These are phyloP conservation scores for Cephus pygmeus DNA, from an alignment of 2,888 invertebrate species.

Conservation along the genomic window DNA sequence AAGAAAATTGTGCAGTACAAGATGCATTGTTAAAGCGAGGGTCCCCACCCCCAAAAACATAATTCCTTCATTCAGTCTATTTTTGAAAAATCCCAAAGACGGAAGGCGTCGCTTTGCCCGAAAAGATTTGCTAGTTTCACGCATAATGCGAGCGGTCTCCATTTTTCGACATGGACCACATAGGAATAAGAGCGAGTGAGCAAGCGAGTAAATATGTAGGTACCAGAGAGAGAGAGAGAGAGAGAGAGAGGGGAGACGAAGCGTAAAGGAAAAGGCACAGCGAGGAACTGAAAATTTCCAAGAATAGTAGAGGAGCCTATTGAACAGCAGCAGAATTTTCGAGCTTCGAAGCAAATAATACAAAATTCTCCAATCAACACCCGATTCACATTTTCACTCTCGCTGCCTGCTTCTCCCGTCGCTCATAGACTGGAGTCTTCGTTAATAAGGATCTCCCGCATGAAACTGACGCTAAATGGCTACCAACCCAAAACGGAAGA, in stretches of 20 bases:
- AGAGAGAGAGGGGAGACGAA: slow-evolving; percentile 11
- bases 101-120: not conserved
- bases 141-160: slow-evolving; percentile 14
- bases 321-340: slow-evolving; percentile 47
- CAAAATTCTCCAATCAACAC: slow-evolving; percentile 44
- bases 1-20: not conserved
- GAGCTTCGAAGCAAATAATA: slow-evolving; percentile 46
- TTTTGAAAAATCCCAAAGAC: slow-evolving; percentile 36
- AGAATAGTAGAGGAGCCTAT: slow-evolving; percentile 49
- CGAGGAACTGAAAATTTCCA: slow-evolving; percentile 10
- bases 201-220: not conserved
- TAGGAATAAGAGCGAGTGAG: not conserved
- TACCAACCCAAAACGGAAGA: not conserved
- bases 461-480: not conserved
- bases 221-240: slow-evolving; percentile 8
- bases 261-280: slow-evolving; percentile 15
- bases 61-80: slow-evolving; percentile 39
- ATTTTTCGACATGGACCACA: slow-evolving; percentile 8
- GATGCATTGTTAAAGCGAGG: slow-evolving; percentile 3
- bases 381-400: slow-evolving; percentile 42
- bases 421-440: slow-evolving; percentile 10
- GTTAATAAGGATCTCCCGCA: slow-evolving; percentile 2
- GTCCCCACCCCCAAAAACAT: slow-evolving; percentile 27
- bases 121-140: slow-evolving; percentile 42
- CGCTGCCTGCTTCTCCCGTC: slow-evolving; percentile 13